A percentile compares a stretch with the other conserved stretches of the same genome.
phyloP scores from a whole-genome alignment of 2,797 vertebrate genomes.

The Craterocephalus amniculus region DNA sequence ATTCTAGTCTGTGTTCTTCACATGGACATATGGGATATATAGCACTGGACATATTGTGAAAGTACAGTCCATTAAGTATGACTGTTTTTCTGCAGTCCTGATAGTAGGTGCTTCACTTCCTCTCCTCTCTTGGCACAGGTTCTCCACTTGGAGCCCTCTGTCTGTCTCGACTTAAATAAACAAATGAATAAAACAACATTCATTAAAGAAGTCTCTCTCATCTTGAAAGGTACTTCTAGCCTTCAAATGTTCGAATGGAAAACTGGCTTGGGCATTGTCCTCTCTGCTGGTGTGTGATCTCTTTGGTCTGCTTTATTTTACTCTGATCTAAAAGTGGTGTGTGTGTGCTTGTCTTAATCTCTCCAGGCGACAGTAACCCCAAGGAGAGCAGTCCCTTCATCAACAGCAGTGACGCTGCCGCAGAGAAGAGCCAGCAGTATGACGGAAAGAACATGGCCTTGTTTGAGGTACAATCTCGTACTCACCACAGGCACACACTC shows the following conservation, averaged over 20 bases:
- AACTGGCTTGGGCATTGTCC: neutral
- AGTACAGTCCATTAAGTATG: constrained; percentile 54
- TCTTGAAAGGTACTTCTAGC: too few relatives aligned
- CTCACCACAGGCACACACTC: constrained; percentile 9
- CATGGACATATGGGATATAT: constrained; percentile 54
- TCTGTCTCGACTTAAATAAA: constrained; percentile 17
- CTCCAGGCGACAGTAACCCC: constrained; percentile 93
- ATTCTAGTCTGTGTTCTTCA: constrained; percentile 38
- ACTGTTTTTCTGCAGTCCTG: constrained; percentile 42
- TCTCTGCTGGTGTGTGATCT: neutral
- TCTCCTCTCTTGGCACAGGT: constrained; percentile 26
- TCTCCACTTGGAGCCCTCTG: constrained; percentile 10
- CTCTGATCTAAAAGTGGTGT: constrained; percentile 29
- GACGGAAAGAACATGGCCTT: constrained; percentile 98
- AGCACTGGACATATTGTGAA: constrained; percentile 56
- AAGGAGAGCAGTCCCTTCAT: constrained; percentile 99
- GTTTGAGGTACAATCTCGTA: constrained; percentile 88
- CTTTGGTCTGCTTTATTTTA: constrained; percentile 23
- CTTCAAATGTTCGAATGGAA: constrained; percentile 2
- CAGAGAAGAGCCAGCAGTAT: constrained; percentile 94
- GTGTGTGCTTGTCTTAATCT: constrained; percentile 42
- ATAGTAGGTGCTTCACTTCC: constrained; percentile 37
- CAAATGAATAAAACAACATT: neutral
- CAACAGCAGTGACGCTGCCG: constrained; percentile 93
- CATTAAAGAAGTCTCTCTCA: constrained; percentile 3